These are phyloP conservation scores for Probaryconus sp. DNA, from an alignment of 1,140 invertebrate species.

Conservation along the genomic window DNA sequence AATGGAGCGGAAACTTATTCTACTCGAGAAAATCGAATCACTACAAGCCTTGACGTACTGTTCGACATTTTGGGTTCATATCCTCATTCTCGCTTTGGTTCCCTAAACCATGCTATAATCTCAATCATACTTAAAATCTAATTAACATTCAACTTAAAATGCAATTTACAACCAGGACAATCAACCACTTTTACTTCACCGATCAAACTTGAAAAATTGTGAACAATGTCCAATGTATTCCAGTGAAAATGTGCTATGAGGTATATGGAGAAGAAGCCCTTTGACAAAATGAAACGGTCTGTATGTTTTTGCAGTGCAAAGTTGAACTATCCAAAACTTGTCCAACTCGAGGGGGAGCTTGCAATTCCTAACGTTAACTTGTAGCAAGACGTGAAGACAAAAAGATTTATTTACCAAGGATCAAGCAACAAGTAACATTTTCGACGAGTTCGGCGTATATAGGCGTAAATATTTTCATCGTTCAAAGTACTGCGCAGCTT, in stretches of 20 bases:
- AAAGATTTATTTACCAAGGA: constrained; percentile 13
- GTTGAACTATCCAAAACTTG: not conserved
- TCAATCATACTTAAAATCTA: too few relatives aligned
- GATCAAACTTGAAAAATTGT: too few relatives aligned
- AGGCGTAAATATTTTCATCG: constrained; percentile 66
- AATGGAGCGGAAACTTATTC: constrained; percentile 35
- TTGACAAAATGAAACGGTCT: too few relatives aligned
- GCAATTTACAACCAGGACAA: too few relatives aligned
- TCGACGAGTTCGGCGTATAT: constrained; percentile 34
- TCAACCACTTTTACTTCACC: too few relatives aligned
- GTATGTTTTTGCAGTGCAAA: not conserved
- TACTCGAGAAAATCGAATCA: constrained; percentile 20
- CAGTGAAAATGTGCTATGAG: too few relatives aligned
- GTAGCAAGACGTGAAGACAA: constrained; percentile 1
- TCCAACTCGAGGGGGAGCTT: not conserved
- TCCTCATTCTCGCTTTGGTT: not conserved
- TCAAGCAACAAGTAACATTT: constrained; percentile 64
- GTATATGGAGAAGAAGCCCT: too few relatives aligned
- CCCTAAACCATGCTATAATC: not conserved
- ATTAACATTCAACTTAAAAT: too few relatives aligned
- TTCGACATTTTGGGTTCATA: constrained; percentile 15
- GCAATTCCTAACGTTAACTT: constrained; percentile 10
- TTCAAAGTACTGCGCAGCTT: constrained; percentile 50
- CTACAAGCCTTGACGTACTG: constrained; percentile 3
- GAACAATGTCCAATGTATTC: too few relatives aligned